Evolutionary conservation across 1,140 invertebrate species (phyloP), one percentile per base, ranked within the genome.

Genomic region (Meteorus sp.): DNA sequence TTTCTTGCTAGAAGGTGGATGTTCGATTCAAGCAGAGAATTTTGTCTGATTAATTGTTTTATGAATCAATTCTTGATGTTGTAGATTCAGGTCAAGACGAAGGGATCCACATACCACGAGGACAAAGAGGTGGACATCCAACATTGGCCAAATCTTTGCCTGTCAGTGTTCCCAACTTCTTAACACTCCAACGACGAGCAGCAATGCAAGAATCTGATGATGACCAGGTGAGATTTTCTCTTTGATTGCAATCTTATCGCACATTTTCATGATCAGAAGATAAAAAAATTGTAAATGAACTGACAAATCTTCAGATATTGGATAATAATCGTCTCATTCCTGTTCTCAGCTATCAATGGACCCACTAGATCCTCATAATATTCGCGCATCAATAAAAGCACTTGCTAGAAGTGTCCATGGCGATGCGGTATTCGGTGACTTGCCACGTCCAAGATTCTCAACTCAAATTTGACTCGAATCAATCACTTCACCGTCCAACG

Each of bases 381-480:
- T 94, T 68, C 90, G 90, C 61, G 91, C 91, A 33, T 92, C 89
- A 68, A 94, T 94, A 66, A 89, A 91, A 76, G 92, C 91, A 17
- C 74, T 94, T 63, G 91, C 92, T 33, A 87, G 89, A 66, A 94
- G 91, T 66, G 89, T 94, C 41, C 90, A 92, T 76, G 91, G 90
- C 62, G 90, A 92, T 77, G 79, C 85, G 27, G 88, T 92, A 60
- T 94, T 92, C 78, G 92, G 89, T 13, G 89, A 94, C 69, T 77
- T 93, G 67, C 92, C 92, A 37, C 84, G 89, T 59, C 89, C 89
- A 59, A 84, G 90, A 63, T 87, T 91, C 79, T 90, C 88, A 73
- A 91, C 89, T 55, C 86, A 89, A 80, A 89, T 91, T 78, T 89
- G 85, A 82, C 67, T 74, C 65, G 33, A 25, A n/a, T 55, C 54